Evolutionary conservation across 2,888 invertebrate genomes (phyloP), one percentile per base, ranked within the genome.

Genomic region (Eulithis prunata): DNA sequence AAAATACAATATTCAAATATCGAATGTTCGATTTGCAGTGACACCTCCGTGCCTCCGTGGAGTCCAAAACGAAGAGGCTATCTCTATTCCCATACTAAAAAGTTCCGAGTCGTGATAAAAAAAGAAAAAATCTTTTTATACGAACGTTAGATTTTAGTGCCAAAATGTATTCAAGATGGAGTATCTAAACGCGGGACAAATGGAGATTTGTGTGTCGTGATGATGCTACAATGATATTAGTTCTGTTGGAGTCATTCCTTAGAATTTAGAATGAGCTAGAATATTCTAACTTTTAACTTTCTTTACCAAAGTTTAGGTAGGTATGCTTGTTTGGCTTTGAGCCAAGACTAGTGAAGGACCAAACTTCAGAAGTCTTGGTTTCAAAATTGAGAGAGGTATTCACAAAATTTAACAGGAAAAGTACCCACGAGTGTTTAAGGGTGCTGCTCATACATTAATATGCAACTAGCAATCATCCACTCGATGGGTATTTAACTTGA

Each of bases 81-180:
- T 75, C 78, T 81, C 79, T 80, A 85, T 87, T 87, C 84, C 82
- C 85, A 87, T 87, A 32, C 3, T 32, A 86, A 83, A 86, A 85
- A 85, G 83, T 86, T 84, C 62, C 61, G 64, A 73, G 83, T 89
- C 88, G 87, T 88, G 88, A 88, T 79, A 80, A 72, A 78, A 62
- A 71, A 74, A 74, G 77, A 75, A 78, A 79, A 78, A 32, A 76
- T 75, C 69, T 69, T 76, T 69, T 68, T 70, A 71, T 74, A 74
- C n/a, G 12, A 41, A 38, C 53, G 79, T 79, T 80, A 78, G 78
- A 80, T 78, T 74, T 70, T 77, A 74, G 74, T 70, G 75, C 79
- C 75, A 84, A 86, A 49, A 86, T 84, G 79, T 85, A 84, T 87
- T 83, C 84, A 84, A 80, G 87, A 87, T 86, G 70, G 52, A 14